Evolutionary conservation across 2,797 vertebrate species (phyloP), one percentile per base, ranked within the genome.

Genomic region (Chrysocyon brachyurus): DNA sequence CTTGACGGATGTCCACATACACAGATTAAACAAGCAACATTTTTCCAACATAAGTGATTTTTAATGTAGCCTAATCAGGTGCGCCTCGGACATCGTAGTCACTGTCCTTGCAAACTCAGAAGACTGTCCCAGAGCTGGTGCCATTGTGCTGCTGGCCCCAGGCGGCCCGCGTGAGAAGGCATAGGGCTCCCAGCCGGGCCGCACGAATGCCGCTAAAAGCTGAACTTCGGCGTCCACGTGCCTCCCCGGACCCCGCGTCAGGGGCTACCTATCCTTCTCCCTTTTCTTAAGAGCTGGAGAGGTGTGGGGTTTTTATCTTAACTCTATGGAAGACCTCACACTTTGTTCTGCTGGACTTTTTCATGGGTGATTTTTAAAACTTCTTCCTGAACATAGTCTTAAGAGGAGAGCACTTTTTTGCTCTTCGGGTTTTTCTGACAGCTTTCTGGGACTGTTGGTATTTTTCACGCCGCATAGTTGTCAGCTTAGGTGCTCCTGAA

Each of bases 41-140:
- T 88, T 87, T 78, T n/a, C 85, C 84, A 93, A 15, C 54, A 3
- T 33, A 49, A 28, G 33, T 83, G 83, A 40, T 46, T 97, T 97
- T 91, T 91, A 78, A 87, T 77, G 5, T 52, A 75, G 66, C 36
- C 61, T 33, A 61, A n/a, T 85, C 33, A 97, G 93, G 83, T 88
- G 95, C 94, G 7, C 68, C 87, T 22, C 66, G 90, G 93, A 89
- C 61, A 54, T 79, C 91, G 0, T 2, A 63, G 61, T 70, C 91
- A 24, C 73, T 97, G 26, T 97, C 31, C 57, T 28, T 64, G 91
- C 87, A 82, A 87, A 72, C 52, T 97, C 33, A 64, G 77, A 92
- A 79, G 82, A 91, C 93, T 15, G 24, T 5, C 8, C 46, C 73
- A 3, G 73, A 26, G 8, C 24, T 28, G 4, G 26, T 26, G 40